A percentile compares a stretch with the other conserved stretches of the same genome.
phyloP scores from a whole-genome alignment of 2,888 invertebrate species.

The Odontomyia ornata region DNA sequence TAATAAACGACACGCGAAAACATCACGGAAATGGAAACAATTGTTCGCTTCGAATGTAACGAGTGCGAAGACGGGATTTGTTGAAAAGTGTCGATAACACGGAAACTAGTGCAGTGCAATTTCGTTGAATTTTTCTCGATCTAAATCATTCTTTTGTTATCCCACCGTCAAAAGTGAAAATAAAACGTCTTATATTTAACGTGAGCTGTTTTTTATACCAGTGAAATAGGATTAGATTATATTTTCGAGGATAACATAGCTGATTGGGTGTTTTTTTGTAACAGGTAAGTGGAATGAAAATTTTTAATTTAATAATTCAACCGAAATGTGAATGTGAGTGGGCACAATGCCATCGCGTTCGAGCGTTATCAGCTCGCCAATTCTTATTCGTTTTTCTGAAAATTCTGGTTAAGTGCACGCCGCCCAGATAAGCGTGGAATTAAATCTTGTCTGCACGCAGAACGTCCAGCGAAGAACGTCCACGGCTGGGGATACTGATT shows the following conservation, averaged over 20 bases:
- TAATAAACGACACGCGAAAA: neutral
- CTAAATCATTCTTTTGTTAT: neutral
- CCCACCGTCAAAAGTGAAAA: constrained; percentile 11
- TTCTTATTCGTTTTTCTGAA: neutral
- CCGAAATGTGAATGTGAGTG: neutral
- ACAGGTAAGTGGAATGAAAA: neutral
- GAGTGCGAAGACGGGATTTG: neutral
- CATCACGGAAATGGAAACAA: neutral
- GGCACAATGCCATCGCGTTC: neutral
- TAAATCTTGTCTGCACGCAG: neutral
- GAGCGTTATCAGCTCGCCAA: neutral
- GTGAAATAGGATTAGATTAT: no score
- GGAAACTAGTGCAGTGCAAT: constrained; percentile 6
- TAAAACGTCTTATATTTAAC: neutral
- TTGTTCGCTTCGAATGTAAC: neutral
- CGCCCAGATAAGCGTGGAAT: neutral
- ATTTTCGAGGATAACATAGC: neutral
- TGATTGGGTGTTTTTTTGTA: neutral
- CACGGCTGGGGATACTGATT: neutral
- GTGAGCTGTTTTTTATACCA: neutral
- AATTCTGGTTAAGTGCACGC: neutral
- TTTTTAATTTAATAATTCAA: neutral
- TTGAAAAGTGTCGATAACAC: constrained; percentile 4
- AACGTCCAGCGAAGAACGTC: neutral
- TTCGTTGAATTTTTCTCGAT: neutral